Percentiles rank a stretch among this genome's conserved stretches.
Conservation (phyloP, 2,797 vertebrate species). For the Huso huso region DNA sequence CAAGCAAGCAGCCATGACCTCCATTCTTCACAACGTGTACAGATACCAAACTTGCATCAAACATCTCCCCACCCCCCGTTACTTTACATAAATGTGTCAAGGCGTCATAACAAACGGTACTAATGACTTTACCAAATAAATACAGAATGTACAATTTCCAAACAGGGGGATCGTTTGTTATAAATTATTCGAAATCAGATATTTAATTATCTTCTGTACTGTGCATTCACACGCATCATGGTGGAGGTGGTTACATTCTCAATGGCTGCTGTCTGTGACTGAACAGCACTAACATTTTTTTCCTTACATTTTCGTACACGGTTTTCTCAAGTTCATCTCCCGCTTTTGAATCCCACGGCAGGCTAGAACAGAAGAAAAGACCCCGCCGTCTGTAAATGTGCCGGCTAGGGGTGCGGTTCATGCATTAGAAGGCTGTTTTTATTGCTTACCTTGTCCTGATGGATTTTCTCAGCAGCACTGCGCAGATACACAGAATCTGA, state of each 20-base stretch:
- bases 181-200: too few relatives aligned
- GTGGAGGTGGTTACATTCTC: conserved; percentile 39
- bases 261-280: conserved; percentile 54
- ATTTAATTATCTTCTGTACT: conserved; percentile 29
- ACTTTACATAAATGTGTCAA: too few relatives aligned
- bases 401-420: background rate
- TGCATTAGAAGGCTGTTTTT: background rate
- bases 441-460: conserved; percentile 31
- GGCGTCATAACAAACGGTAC: too few relatives aligned
- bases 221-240: conserved; percentile 43
- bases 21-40: conserved; percentile 2
- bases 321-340: background rate
- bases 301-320: background rate
- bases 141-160: too few relatives aligned
- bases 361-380: background rate
- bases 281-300: conserved; percentile 26
- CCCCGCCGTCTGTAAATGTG: background rate
- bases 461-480: conserved; percentile 43
- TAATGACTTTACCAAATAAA: too few relatives aligned
- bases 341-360: background rate
- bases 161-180: too few relatives aligned
- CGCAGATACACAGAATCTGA: conserved; percentile 48
- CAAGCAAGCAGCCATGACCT: conserved; percentile 9
- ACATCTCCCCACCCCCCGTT: background rate
- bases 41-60: conserved; percentile 2